Base-by-base conservation (phyloP, 1,140 invertebrate species). In the Brachionus rotundiformis region DNA sequence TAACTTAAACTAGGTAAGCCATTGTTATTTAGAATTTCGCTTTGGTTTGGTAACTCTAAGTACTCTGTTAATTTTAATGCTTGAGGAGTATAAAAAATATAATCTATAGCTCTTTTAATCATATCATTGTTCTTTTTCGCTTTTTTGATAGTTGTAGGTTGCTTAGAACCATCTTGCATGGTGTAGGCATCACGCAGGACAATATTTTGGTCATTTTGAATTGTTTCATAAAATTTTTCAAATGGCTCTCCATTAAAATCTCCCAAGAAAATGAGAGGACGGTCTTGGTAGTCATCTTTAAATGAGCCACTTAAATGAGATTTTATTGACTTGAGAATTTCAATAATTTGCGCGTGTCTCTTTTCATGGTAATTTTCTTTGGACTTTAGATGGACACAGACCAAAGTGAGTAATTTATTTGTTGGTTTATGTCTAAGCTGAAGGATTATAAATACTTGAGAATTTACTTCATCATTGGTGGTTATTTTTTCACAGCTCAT, bases 191-290 rank as follows among this genome's bases (percentile, higher is more conserved):
- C 76, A 27, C 13, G 3, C n/a, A 79, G 23, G 10, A 11, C 2
- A 3, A 79, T n/a, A 13, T 79, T 16, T n/a, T 8, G 29, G 27
- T 59, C 31, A 19, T 54, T 59, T 39, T 16, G 25, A 13, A 79
- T 79, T 4, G 39, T 10, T 19, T 59, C 11, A 63, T 79, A 79
- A 25, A 79, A 79, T 63, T 79, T 63, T 41, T 79, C 76, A 63
- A 79, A 79, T 4, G 76, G 76, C 19, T 79, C 76, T n/a, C 76
- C 76, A 63, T 79, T 79, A 25, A 79, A 79, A 54, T 79, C 76
- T 19, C 76, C 76, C 10, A 36, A 31, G 10, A 79, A 3, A 19
- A 79, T 27, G 0, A 79, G 29, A 2, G 76, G 76, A 63, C 59
- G 76, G 0, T 36, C 36, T 16, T 63, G 29, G 10, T 25, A 33